Conservation (phyloP, 2,797 vertebrate genomes). For the Glossophaga mutica region DNA sequence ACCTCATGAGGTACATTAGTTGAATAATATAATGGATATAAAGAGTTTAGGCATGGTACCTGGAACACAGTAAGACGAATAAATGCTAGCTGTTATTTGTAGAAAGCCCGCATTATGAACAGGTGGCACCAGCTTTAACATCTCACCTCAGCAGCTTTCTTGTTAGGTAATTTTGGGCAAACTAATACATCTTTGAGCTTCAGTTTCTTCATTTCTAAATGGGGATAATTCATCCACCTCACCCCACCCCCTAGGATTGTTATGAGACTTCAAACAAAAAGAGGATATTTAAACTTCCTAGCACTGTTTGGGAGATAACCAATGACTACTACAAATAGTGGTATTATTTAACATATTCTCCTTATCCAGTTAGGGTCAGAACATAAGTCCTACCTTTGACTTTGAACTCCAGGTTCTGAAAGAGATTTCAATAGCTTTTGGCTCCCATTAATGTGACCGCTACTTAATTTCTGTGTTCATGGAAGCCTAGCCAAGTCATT, state of each 20-base stretch:
- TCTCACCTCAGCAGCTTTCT: background rate
- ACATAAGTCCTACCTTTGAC: background rate
- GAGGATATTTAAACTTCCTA: background rate
- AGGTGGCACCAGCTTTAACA: background rate
- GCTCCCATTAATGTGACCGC: background rate
- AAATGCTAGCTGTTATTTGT: background rate
- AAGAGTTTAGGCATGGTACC: background rate
- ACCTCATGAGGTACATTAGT: background rate
- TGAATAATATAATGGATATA: background rate
- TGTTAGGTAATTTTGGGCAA: background rate
- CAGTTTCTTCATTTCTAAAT: conserved; percentile 1
- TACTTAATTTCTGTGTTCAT: background rate
- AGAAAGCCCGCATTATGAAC: background rate
- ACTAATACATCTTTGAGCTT: background rate
- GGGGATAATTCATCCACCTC: background rate
- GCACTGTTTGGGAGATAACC: background rate
- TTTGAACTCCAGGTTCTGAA: background rate
- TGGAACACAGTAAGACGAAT: background rate
- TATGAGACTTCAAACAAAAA: background rate
- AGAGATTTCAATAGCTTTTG: background rate
- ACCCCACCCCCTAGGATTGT: background rate
- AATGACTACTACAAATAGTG: background rate
- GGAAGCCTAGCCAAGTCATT: background rate
- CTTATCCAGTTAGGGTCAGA: background rate
- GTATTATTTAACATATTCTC: background rate